Evolutionary conservation across 1,140 invertebrate genomes (phyloP).

Genomic region (Lutraria rhynchaena): DNA sequence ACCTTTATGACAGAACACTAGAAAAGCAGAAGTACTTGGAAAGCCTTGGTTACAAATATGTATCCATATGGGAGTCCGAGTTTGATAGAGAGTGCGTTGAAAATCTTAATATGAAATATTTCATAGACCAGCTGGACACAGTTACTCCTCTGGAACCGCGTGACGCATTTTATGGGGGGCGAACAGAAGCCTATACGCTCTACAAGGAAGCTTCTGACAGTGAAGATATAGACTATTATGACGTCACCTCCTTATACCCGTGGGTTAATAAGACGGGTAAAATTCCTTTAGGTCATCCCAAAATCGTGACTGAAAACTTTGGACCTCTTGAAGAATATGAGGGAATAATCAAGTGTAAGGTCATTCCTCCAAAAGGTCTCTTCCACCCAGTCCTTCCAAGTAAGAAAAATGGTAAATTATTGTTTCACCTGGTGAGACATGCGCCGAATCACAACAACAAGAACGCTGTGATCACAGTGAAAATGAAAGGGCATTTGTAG

Average conservation of each 20-base stretch:
- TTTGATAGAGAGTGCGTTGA: too few relatives aligned
- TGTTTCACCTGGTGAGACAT: too few relatives aligned
- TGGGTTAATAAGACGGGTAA: neutral
- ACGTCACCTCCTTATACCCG: neutral
- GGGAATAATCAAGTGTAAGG: too few relatives aligned
- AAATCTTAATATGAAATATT: too few relatives aligned
- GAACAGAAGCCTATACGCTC: neutral
- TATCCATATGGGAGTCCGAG: too few relatives aligned
- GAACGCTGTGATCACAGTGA: neutral
- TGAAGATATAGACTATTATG: slow-evolving; percentile 1
- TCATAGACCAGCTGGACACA: neutral
- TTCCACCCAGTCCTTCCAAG: too few relatives aligned
- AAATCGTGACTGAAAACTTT: slow-evolving; percentile 2
- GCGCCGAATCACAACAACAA: neutral
- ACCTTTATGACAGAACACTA: too few relatives aligned
- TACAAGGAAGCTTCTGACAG: neutral
- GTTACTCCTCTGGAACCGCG: slow-evolving; percentile 3
- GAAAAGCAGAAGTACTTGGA: too few relatives aligned
- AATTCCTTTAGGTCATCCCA: slow-evolving; percentile 1
- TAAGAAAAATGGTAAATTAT: too few relatives aligned
- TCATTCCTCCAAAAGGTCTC: too few relatives aligned
- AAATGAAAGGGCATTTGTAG: neutral
- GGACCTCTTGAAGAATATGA: too few relatives aligned
- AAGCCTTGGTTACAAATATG: too few relatives aligned
- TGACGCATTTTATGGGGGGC: neutral